Conservation (phyloP, 2,113 vertebrate species). For the Leucopsar rothschildi region DNA sequence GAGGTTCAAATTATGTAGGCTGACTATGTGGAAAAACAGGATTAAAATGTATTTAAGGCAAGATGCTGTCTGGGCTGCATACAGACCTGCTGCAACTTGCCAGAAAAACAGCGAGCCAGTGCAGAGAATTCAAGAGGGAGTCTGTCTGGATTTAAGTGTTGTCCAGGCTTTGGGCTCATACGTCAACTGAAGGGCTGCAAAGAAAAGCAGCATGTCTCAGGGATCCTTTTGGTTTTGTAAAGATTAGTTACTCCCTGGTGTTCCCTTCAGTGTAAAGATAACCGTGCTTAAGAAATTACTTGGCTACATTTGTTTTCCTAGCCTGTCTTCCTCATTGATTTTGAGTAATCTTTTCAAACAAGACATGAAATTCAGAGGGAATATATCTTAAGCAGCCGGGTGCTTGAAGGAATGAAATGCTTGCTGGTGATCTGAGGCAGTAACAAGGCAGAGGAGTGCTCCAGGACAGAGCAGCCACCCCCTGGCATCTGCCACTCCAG, state of each 20-base stretch:
- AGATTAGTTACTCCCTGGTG: constrained; percentile 46
- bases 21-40: constrained; percentile 21
- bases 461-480: background rate
- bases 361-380: constrained; percentile 28
- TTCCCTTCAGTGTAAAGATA: constrained; percentile 19
- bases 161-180: constrained; percentile 6
- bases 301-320: constrained; percentile 38
- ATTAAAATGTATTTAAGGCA: constrained; percentile 12
- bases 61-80: background rate
- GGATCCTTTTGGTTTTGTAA: constrained; percentile 28
- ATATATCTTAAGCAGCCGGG: background rate
- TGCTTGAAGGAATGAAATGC: background rate
- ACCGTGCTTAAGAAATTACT: constrained; percentile 35
- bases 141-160: constrained; percentile 4
- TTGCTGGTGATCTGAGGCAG: background rate
- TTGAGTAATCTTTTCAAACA: constrained; percentile 53
- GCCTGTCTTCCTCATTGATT: constrained; percentile 36
- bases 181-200: constrained; percentile 19
- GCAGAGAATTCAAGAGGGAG: background rate
- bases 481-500: rapidly evolving
- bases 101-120: background rate
- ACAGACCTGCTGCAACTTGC: background rate
- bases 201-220: background rate
- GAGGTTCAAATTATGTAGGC: constrained; percentile 20
- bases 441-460: background rate